Conservation (phyloP, 2,888 invertebrate species). For the Abrostola tripartita region DNA sequence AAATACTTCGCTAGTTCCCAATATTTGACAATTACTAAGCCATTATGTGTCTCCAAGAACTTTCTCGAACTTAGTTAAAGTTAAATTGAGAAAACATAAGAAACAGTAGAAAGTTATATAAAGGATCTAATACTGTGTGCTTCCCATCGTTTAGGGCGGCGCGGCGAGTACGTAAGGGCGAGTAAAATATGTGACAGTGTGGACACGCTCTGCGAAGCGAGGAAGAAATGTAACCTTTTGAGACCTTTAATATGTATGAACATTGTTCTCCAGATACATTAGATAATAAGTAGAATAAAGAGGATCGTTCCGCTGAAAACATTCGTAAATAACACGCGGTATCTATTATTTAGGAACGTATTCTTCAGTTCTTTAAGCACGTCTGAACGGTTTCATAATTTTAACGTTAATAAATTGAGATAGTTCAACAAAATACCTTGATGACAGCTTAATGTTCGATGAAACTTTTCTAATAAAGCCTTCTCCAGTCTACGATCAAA, state of each 20-base stretch:
- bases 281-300: conserved; percentile 41
- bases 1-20: conserved; percentile 25
- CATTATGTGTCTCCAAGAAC: conserved; percentile 36
- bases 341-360: no score
- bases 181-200: conserved; percentile 83
- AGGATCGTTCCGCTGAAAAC: conserved; percentile 22
- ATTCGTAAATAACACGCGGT: not conserved
- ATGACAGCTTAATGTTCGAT: conserved; percentile 42
- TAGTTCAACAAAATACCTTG: conserved; percentile 6
- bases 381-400: not conserved
- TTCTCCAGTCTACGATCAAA: conserved; percentile 60
- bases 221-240: conserved; percentile 80
- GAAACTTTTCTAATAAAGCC: conserved; percentile 57
- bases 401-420: conserved; percentile 1
- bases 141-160: conserved; percentile 64
- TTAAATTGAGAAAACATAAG: conserved; percentile 57
- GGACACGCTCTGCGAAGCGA: conserved; percentile 78
- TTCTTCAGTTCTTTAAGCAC: no score
- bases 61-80: conserved; percentile 40
- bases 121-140: conserved; percentile 56
- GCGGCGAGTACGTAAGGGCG: conserved; percentile 62
- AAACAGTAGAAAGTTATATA: conserved; percentile 54
- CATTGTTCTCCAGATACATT: conserved; percentile 54
- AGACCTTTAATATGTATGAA: conserved; percentile 67
- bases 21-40: conserved; percentile 50